phyloP scores from a whole-genome alignment of 2,888 invertebrate genomes.

The Andrena haemorrhoa region DNA sequence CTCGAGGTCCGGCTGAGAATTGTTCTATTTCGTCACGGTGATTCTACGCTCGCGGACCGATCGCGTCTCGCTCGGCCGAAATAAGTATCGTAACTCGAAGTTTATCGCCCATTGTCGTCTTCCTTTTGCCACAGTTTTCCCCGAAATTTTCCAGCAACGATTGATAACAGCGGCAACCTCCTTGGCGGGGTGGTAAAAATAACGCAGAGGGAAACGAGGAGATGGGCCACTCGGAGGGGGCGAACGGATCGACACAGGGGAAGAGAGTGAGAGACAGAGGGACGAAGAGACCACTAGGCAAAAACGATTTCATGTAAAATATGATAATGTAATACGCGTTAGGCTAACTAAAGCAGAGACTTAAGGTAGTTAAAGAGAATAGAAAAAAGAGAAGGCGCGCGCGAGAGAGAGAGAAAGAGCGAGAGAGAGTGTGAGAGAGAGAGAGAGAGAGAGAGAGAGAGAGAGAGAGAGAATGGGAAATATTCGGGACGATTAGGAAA shows the following conservation, averaged over 20 bases:
- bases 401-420: conserved; percentile 9
- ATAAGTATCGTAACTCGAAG: conserved; percentile 48
- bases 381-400: conserved; percentile 20
- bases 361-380: conserved; percentile 65
- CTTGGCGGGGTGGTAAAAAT: conserved; percentile 30
- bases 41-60: conserved; percentile 35
- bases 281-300: conserved; percentile 65
- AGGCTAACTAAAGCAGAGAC: conserved; percentile 72
- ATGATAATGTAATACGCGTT: conserved; percentile 68
- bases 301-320: conserved; percentile 72
- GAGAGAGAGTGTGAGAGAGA: not conserved
- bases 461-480: conserved; percentile 23
- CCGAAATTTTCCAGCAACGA: conserved; percentile 45
- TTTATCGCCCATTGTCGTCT: not conserved
- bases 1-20: conserved; percentile 30
- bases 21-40: conserved; percentile 19
- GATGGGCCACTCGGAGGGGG: conserved; percentile 17
- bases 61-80: conserved; percentile 30
- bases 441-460: not conserved
- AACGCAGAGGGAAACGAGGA: conserved; percentile 21
- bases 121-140: conserved; percentile 1
- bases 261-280: conserved; percentile 18
- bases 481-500: conserved; percentile 49
- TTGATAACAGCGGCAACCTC: conserved; percentile 34
- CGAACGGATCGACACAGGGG: conserved; percentile 14